Percentiles rank a stretch among this genome's conserved stretches.
Evolutionary conservation across 2,888 invertebrate species (phyloP).

Genomic region (Serripes groenlandicus): DNA sequence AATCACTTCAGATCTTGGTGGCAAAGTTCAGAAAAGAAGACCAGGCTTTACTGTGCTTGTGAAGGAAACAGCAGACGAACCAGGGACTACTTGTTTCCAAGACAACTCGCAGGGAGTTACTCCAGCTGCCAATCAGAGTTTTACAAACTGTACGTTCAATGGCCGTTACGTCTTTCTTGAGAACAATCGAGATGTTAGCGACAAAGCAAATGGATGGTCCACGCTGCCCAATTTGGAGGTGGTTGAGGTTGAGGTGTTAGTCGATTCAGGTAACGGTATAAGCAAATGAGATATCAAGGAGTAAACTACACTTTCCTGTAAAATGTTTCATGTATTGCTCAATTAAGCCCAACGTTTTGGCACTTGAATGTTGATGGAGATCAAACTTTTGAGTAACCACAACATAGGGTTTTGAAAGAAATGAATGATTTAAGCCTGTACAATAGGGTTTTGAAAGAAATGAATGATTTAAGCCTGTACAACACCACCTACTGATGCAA

Average conservation of each 20-base stretch:
- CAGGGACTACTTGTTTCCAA: slow-evolving; percentile 2
- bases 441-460: no score
- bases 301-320: no score
- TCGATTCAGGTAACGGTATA: slow-evolving; percentile 37
- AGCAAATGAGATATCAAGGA: no score
- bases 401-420: no score
- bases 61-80: background rate
- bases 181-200: slow-evolving; percentile 19
- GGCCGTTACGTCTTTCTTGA: slow-evolving; percentile 39
- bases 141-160: slow-evolving; percentile 30
- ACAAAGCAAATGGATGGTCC: slow-evolving; percentile 18
- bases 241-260: slow-evolving; percentile 43
- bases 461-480: no score
- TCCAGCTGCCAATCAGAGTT: slow-evolving; percentile 1
- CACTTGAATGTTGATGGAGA: no score
- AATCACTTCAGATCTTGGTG: no score
- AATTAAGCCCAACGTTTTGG: no score
- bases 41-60: slow-evolving; percentile 35
- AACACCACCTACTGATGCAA: no score
- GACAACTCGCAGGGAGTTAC: slow-evolving; percentile 7
- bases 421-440: no score
- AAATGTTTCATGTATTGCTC: no score
- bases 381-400: no score
- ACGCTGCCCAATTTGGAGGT: slow-evolving; percentile 45
- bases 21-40: slow-evolving; percentile 17